Evolutionary conservation across 2,888 invertebrate species (phyloP), one percentile per base, ranked within the genome.

Genomic region (Spodoptera exigua): DNA sequence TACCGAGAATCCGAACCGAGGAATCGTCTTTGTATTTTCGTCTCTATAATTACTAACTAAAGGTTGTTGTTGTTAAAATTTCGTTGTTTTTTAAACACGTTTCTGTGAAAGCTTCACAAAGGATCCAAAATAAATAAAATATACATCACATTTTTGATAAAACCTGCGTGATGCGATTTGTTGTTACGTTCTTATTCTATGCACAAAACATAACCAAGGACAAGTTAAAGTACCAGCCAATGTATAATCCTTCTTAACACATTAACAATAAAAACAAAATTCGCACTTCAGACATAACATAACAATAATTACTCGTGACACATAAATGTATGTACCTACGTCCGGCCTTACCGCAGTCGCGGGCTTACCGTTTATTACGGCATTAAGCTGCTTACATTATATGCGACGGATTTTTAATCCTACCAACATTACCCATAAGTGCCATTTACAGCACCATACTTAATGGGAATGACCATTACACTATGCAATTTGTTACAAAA

Each of bases 321-420:
- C 66, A 55, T 58, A 9, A n/a, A n/a, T 27, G 9, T 27, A 51
- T 59, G 69, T n/a, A n/a, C n/a, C n/a, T n/a, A n/a, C n/a, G n/a
- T 69, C 59, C 59, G 37, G 46, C 43, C 45, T 64, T 55, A 76
- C 53, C 69, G 56, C 69, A 72, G 46, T 61, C 61, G 54, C 41
- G 51, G 40, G 51, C 17, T 44, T 37, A 53, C 60, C 60, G 66
- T 60, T 69, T 62, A 73, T 73, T 68, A 58, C 78, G 74, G 70
- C 77, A 81, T 83, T 82, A 81, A 77, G 76, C 72, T 61, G 67
- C 65, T 69, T 61, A 66, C 55, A 55, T 69, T 60, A 41, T 51
- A 66, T 43, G 61, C 67, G 46, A 64, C 49, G 60, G 55, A 52
- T 67, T 72, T 67, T 72, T 54, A 73, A 70, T 72, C 56, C 61